Evolutionary conservation across 2,797 vertebrate genomes (phyloP), one percentile per base, ranked within the genome.

Genomic region (Gymnoscopelus braueri): DNA sequence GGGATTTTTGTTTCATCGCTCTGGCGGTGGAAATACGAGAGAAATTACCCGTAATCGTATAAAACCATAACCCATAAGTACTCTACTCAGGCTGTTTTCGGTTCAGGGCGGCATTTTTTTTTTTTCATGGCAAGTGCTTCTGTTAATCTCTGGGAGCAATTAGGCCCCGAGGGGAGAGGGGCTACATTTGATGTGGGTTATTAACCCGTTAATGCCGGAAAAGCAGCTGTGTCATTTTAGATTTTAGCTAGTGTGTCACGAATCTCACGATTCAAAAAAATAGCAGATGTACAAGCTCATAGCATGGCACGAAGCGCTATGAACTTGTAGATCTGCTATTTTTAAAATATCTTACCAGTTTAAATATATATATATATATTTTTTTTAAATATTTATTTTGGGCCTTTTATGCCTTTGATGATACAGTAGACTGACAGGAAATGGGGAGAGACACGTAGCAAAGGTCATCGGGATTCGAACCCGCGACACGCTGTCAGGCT

Each of bases 161-260:
- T 62, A 6, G 53, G 47, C 3, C 13, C 11, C 12, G 55, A 7
- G 39, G 39, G 8, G 44, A 74, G 62, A 63, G 81, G 64, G 63
- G 74, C 48, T 8, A 58, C 65, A 79, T 72, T 80, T 69, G 67
- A 63, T 48, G 55, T 61, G 75, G 77, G 65, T 76, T 83, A 83
- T 85, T 84, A 79, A 79, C 19, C 19, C 19, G 19, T 19, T 19
- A 19, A 19, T 19, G 1, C 19, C 19, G 19, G 19, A 1, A 19
- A 19, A 19, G 19, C 67, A 19, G 19, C 19, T 19, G 19, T 19
- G 19, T 19, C 19, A 19, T 19, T 19, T 19, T 80, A 65, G 26
- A 77, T 8, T 81, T 77, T 69, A 72, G 62, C 68, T 60, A 32
- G 5, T 32, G 29, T n/a, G n/a, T n/a, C n/a, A n/a, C n/a, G n/a